These are phyloP conservation scores for Temnothorax longispinosus DNA, from an alignment of 1,140 invertebrate species.

Conservation along the genomic window DNA sequence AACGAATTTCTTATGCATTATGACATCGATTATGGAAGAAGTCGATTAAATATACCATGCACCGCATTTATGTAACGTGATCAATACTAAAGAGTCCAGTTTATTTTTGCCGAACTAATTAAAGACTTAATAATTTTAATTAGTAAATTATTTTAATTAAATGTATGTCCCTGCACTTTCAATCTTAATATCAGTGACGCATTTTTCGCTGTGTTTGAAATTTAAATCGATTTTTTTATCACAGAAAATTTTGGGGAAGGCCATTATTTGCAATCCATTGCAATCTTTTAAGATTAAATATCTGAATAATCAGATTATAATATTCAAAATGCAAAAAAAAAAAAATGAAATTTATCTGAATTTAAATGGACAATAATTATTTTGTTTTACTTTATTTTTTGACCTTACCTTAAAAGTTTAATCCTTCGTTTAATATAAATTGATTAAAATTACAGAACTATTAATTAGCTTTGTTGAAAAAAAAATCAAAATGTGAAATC, in stretches of 20 bases:
- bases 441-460: background rate
- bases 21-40: slow-evolving; percentile 25
- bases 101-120: slow-evolving; percentile 12
- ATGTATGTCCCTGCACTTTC: background rate
- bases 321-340: background rate
- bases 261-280: background rate
- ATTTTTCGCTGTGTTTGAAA: background rate
- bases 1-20: slow-evolving; percentile 11
- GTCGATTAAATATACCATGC: slow-evolving; percentile 17
- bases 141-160: slow-evolving; percentile 17
- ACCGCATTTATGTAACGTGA: slow-evolving; percentile 5
- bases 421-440: background rate
- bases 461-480: background rate
- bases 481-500: background rate
- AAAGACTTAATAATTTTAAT: slow-evolving; percentile 4
- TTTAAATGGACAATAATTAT: background rate
- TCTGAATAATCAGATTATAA: background rate
- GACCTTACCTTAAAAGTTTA: background rate
- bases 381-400: background rate
- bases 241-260: background rate
- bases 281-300: slow-evolving; percentile 19
- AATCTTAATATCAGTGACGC: background rate
- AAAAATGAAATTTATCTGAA: slow-evolving; percentile 9
- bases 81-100: background rate
- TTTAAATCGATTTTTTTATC: slow-evolving; percentile 10